phyloP scores from a whole-genome alignment of 2,888 invertebrate genomes.

The Agrochola lychnidis region DNA sequence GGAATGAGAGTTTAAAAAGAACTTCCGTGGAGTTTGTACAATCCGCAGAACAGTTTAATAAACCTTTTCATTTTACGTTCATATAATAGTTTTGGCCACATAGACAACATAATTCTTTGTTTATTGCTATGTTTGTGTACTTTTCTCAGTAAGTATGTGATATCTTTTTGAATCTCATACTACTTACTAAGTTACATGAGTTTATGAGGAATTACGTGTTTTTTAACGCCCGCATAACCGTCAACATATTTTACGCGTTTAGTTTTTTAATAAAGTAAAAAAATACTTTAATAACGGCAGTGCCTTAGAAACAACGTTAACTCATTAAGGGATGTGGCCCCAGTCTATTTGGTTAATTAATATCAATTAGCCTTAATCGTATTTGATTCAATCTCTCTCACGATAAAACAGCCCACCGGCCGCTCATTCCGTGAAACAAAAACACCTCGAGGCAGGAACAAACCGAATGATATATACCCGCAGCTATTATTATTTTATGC shows the following conservation, averaged over 20 bases:
- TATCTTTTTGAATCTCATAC: neutral
- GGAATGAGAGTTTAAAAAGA: slow-evolving; percentile 22
- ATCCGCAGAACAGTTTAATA: neutral
- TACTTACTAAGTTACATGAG: neutral
- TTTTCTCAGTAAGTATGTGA: neutral
- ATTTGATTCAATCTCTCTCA: slow-evolving; percentile 27
- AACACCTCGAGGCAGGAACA: slow-evolving; percentile 18
- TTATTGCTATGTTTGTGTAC: neutral
- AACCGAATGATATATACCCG: slow-evolving; percentile 20
- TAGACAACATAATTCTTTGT: neutral
- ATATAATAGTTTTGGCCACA: neutral
- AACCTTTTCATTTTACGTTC: slow-evolving; percentile 1
- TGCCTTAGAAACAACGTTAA: neutral
- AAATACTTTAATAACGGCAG: neutral
- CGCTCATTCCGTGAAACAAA: slow-evolving; percentile 14
- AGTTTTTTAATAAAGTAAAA: neutral
- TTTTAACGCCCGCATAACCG: neutral
- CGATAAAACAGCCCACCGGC: slow-evolving; percentile 11
- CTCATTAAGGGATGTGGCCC: slow-evolving; percentile 1
- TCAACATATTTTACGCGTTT: neutral
- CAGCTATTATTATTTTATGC: slow-evolving; percentile 42
- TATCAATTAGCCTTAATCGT: slow-evolving; percentile 37
- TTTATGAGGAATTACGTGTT: neutral
- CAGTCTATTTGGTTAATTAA: slow-evolving; percentile 31
- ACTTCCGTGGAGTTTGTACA: slow-evolving; percentile 16